Evolutionary conservation across 2,888 invertebrate species (phyloP), one percentile per base, ranked within the genome.

Genomic region (Monoplex corrugatus): DNA sequence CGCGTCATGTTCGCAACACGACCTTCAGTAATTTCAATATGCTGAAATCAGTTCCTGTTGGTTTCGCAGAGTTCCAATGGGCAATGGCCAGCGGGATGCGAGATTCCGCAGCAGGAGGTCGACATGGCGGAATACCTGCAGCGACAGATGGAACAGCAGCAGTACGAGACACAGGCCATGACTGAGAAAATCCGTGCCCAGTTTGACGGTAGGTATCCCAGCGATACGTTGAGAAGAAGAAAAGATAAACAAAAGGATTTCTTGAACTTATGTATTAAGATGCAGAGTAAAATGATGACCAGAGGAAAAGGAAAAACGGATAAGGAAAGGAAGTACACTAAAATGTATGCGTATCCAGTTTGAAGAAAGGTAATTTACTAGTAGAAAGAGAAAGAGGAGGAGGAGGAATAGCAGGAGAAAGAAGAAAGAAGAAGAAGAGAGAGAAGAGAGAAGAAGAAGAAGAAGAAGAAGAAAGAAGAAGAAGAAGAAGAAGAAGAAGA

Each of bases 141-240:
- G 40, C 78, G 57, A 32, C 89, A 89, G 86, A 45, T 75, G 75
- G 45, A 86, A n/a, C 75, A 85, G 75, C 89, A 89, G 86, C 89
- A 89, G 89, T 89, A 78, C n/a, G 89, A 89, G 57, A 89, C 89
- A 75, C 75, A 85, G 75, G 84, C 84, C 44, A 89, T 89, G 89
- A 86, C 89, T 23, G 85, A 89, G 40, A 75, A 85, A 40, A 84
- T 89, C 85, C 72, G 78, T 75, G 85, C 89, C 32, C 89, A 89
- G 82, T 89, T 89, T 45, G 89, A 89, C 72, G 50, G 75, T 75
- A 50, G 35, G 23, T n/a, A 78, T 5, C 28, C 68, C 10, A 50
- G 50, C 8, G 50, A 50, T 50, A 50, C 8, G 28, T 72, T 72
- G 50, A 50, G 19, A 13, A 50, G 19, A 50, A 50, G 19, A 50